Percentiles rank a stretch among this genome's conserved stretches.
Conservation (phyloP, 2,113 vertebrate species). For the Psettodes erumei region DNA sequence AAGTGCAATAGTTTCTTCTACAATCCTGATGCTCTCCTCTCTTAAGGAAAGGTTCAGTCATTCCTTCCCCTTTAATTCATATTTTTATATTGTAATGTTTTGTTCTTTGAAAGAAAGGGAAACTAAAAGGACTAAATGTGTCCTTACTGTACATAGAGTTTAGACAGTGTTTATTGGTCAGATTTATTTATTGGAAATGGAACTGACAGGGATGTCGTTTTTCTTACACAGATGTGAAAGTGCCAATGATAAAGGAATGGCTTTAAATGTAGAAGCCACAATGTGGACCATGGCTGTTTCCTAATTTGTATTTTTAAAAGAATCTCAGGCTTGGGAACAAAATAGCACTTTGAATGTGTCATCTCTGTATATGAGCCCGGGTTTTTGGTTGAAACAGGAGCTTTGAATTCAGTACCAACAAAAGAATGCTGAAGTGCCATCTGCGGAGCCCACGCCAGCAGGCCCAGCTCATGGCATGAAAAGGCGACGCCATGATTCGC, state of each 20-base stretch:
- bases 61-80: constrained; percentile 69
- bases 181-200: constrained; percentile 69
- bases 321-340: constrained; percentile 73
- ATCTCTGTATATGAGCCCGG: constrained; percentile 23
- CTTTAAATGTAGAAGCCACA: constrained; percentile 45
- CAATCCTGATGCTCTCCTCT: constrained; percentile 47
- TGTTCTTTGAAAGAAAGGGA: constrained; percentile 60
- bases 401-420: constrained; percentile 1
- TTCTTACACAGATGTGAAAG: constrained; percentile 66
- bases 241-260: constrained; percentile 66
- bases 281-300: constrained; percentile 54
- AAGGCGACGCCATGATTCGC: background rate
- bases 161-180: constrained; percentile 52
- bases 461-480: background rate
- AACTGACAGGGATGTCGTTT: constrained; percentile 61
- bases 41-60: constrained; percentile 47
- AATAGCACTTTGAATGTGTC: constrained; percentile 74
- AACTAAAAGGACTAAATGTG: constrained; percentile 15
- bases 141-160: constrained; percentile 55
- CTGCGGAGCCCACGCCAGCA: background rate
- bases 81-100: constrained; percentile 75
- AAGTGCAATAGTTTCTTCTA: constrained; percentile 81
- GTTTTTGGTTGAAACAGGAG: constrained; percentile 27
- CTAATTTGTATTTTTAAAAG: constrained; percentile 65
- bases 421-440: constrained; percentile 7